These are phyloP conservation scores for Syngnathus acus DNA, from an alignment of 2,797 vertebrate genomes.

Conservation along the genomic window DNA sequence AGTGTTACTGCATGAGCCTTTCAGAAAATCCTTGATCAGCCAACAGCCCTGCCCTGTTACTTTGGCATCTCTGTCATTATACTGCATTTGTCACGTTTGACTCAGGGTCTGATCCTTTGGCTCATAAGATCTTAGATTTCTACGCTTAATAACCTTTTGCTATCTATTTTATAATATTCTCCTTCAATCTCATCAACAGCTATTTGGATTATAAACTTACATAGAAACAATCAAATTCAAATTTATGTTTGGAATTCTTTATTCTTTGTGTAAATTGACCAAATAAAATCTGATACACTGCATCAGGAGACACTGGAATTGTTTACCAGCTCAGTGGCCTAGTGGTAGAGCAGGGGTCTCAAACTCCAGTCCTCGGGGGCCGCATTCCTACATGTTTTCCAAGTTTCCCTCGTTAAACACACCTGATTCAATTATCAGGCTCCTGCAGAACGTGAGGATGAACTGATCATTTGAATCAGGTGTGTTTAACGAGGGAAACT, in stretches of 20 bases:
- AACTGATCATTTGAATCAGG: no score
- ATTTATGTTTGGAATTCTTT: neutral
- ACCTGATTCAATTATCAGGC: no score
- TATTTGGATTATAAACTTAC: neutral
- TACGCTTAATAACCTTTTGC: neutral
- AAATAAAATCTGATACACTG: neutral
- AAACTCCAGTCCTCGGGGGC: no score
- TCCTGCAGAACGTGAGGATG: no score
- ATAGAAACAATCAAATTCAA: neutral
- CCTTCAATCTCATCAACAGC: neutral
- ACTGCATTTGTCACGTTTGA: neutral
- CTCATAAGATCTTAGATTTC: neutral
- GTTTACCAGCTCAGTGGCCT: no score
- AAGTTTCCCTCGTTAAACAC: no score
- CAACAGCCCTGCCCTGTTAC: neutral
- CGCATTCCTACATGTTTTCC: no score
- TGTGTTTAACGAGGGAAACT: no score
- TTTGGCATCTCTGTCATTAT: neutral
- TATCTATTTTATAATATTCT: neutral
- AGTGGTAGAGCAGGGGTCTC: no score
- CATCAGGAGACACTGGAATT: neutral
- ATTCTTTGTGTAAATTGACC: no score
- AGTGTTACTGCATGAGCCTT: neutral
- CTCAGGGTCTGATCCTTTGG: neutral
- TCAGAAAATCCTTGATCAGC: neutral